Evolutionary conservation across 2,888 invertebrate species (phyloP).

Genomic region (Cryptocephalus moraei): DNA sequence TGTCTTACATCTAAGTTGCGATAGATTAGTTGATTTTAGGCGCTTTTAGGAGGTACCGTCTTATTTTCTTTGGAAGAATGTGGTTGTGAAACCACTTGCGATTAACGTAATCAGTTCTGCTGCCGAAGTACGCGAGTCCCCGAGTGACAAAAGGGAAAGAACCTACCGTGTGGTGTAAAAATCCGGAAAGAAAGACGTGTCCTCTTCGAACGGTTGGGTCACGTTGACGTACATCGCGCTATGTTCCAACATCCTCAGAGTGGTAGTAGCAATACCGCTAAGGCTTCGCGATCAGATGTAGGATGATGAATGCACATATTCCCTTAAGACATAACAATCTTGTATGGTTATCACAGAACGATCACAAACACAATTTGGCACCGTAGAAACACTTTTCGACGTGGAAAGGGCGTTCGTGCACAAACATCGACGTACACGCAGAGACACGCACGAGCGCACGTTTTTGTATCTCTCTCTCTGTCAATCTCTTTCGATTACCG

Average conservation of each 20-base stretch:
- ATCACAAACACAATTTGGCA: slow-evolving; percentile 5
- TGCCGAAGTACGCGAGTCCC: too few species aligned
- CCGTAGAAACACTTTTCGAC: not conserved
- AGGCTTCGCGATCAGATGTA: too few species aligned
- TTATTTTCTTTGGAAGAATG: too few species aligned
- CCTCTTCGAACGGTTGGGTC: slow-evolving; percentile 33
- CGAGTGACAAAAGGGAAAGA: not conserved
- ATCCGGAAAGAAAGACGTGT: slow-evolving; percentile 35
- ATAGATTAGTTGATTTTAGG: too few species aligned
- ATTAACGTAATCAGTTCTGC: too few species aligned
- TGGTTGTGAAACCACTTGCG: too few species aligned
- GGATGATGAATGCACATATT: not conserved
- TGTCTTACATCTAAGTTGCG: too few species aligned
- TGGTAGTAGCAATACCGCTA: too few species aligned
- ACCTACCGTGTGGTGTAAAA: slow-evolving; percentile 36
- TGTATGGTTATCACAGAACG: slow-evolving; percentile 6
- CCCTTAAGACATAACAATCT: not conserved
- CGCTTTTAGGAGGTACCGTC: too few species aligned
- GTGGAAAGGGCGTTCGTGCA: not conserved
- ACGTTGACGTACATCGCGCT: slow-evolving; percentile 36
- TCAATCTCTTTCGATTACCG: slow-evolving; percentile 24
- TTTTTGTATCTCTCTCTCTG: not conserved
- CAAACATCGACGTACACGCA: not conserved
- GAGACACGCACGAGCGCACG: too few species aligned
- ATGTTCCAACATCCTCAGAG: slow-evolving; percentile 30